Conservation (phyloP, 2,888 invertebrate species). For the Euplagia quadripunctaria region DNA sequence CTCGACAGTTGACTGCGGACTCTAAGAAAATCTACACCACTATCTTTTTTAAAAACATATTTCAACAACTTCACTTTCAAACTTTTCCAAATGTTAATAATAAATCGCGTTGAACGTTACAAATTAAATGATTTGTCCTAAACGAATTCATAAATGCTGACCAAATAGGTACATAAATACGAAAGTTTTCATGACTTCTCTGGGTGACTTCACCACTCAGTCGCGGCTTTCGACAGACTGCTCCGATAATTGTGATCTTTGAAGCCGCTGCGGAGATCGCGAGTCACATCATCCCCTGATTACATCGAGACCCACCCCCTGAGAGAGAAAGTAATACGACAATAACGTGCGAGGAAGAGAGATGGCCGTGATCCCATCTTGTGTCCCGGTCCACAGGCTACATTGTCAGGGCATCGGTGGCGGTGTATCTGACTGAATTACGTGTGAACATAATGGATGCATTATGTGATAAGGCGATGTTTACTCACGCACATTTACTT, state of each 20-base stretch:
- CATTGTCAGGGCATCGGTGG: constrained; percentile 83
- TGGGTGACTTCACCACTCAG: constrained; percentile 80
- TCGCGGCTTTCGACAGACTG: constrained; percentile 86
- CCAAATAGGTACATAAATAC: constrained; percentile 52
- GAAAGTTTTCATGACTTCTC: constrained; percentile 72
- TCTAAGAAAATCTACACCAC: constrained; percentile 40
- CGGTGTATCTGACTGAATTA: constrained; percentile 78
- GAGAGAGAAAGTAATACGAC: constrained; percentile 64
- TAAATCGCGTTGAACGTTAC: constrained; percentile 14
- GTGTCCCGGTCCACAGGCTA: constrained; percentile 87
- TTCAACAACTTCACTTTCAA: constrained; percentile 34
- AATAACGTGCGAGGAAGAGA: constrained; percentile 59
- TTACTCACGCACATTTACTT: constrained; percentile 21
- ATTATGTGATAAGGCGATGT: constrained; percentile 53
- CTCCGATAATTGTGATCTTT: constrained; percentile 87
- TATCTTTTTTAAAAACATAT: constrained; percentile 38
- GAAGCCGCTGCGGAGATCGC: constrained; percentile 84
- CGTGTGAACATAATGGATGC: constrained; percentile 68
- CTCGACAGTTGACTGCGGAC: constrained; percentile 62
- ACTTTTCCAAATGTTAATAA: constrained; percentile 20
- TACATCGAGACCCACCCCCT: constrained; percentile 86
- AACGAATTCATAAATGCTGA: constrained; percentile 31
- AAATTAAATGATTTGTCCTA: constrained; percentile 18
- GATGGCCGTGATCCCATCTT: constrained; percentile 88
- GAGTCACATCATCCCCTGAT: constrained; percentile 88